Evolutionary conservation across 2,888 invertebrate species (phyloP).

Genomic region (Atrina japonica): DNA sequence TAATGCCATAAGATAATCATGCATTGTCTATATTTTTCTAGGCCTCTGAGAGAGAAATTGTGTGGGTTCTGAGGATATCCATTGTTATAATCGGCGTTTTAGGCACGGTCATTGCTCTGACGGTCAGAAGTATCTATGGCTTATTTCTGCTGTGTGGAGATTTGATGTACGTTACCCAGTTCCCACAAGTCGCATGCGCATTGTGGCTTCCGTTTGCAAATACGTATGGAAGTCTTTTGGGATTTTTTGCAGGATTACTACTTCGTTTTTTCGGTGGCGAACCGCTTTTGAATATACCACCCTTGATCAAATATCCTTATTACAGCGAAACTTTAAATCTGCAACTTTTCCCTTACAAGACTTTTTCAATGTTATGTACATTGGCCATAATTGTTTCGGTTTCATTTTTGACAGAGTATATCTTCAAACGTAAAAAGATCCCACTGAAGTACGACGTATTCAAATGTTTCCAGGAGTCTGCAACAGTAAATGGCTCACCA

Average conservation of each 20-base stretch:
- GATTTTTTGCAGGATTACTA: constrained; percentile 87
- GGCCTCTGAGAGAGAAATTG: constrained; percentile 61
- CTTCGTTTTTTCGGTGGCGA: constrained; percentile 92
- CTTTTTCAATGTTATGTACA: constrained; percentile 55
- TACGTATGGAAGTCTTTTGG: constrained; percentile 65
- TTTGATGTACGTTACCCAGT: constrained; percentile 65
- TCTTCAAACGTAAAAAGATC: constrained; percentile 47
- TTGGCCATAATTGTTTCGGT: constrained; percentile 42
- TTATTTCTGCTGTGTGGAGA: constrained; percentile 63
- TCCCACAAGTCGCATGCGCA: constrained; percentile 64
- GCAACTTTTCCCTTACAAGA: constrained; percentile 63
- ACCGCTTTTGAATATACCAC: constrained; percentile 85
- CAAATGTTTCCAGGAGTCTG: constrained; percentile 21
- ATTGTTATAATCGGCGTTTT: constrained; percentile 53
- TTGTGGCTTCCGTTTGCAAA: constrained; percentile 57
- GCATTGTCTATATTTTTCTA: constrained; percentile 35
- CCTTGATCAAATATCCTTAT: constrained; percentile 51
- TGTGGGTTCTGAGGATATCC: constrained; percentile 61
- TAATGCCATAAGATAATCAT: too few relatives aligned
- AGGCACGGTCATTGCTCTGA: constrained; percentile 57
- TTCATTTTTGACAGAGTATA: constrained; percentile 47
- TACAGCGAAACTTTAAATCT: constrained; percentile 42
- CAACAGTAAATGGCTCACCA: too few relatives aligned
- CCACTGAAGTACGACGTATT: constrained; percentile 41
- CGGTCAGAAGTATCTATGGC: constrained; percentile 59